phyloP scores from a whole-genome alignment of 2,113 vertebrate genomes.

The Salvelinus sp. region DNA sequence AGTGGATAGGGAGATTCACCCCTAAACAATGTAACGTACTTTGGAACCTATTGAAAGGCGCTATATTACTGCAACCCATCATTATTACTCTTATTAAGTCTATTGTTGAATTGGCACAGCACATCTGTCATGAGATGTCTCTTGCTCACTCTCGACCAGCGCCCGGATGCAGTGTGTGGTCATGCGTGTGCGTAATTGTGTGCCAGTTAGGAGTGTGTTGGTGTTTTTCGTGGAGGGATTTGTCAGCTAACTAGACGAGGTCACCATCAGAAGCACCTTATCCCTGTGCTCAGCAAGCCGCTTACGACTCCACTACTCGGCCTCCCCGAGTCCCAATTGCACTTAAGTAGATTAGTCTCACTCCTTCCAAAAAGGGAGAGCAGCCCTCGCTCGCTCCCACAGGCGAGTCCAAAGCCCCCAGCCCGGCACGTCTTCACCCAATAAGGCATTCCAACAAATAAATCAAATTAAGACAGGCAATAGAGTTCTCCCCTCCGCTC shows the following conservation, averaged over 20 bases:
- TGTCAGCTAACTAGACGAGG: not conserved
- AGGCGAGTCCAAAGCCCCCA: conserved; percentile 25
- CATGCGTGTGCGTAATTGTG: not conserved
- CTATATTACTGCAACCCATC: no score
- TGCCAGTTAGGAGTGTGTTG: not conserved
- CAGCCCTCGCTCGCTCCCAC: conserved; percentile 13
- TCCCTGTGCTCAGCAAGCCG: not conserved
- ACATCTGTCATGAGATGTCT: no score
- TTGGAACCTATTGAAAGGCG: no score
- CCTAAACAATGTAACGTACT: no score
- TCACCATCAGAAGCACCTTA: conserved; percentile 10
- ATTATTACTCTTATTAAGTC: no score
- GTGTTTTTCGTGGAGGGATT: conserved; percentile 6
- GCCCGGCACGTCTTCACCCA: conserved; percentile 20
- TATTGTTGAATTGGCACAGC: no score
- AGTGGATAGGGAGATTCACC: no score
- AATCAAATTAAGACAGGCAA: conserved; percentile 36
- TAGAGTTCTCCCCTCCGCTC: conserved; percentile 7
- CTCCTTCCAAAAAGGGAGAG: conserved; percentile 33
- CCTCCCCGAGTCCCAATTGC: conserved; percentile 18
- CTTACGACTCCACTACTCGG: not conserved
- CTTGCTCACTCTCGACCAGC: not conserved
- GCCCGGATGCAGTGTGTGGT: not conserved
- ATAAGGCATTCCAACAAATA: conserved; percentile 41
- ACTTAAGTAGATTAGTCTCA: conserved; percentile 55